Conservation (phyloP, 2,888 invertebrate genomes). For the Pseudococcus jackbeardsleyi region DNA sequence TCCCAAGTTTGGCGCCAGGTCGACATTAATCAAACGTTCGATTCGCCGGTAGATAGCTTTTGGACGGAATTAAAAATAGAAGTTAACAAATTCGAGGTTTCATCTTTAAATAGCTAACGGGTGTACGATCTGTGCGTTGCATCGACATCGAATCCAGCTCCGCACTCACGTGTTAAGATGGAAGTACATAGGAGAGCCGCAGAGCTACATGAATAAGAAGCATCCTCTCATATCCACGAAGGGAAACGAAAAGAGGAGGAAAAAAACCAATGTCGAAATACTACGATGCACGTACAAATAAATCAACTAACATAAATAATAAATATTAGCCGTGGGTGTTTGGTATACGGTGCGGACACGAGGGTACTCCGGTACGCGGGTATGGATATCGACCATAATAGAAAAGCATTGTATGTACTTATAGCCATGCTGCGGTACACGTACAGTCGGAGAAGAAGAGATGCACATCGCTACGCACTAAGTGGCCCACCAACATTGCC, state of each 20-base stretch:
- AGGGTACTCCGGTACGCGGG: background rate
- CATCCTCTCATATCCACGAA: background rate
- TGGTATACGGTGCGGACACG: constrained; percentile 34
- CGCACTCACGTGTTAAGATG: constrained; percentile 24
- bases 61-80: constrained; percentile 50
- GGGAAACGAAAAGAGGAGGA: background rate
- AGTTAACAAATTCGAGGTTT: constrained; percentile 45
- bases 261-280: constrained; percentile 20
- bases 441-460: background rate
- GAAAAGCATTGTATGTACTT: constrained; percentile 47
- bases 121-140: constrained; percentile 24
- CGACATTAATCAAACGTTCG: constrained; percentile 23
- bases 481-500: constrained; percentile 50
- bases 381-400: constrained; percentile 16
- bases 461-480: constrained; percentile 54
- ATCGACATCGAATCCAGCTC: background rate
- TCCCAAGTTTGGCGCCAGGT: background rate
- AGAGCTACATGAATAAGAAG: background rate
- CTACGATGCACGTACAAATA: constrained; percentile 44
- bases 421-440: background rate
- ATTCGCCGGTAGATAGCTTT: background rate
- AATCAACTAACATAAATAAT: constrained; percentile 49
- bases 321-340: constrained; percentile 54
- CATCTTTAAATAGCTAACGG: constrained; percentile 44
- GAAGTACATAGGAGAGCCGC: background rate